Evolutionary conservation across 2,888 invertebrate genomes (phyloP), one percentile per base, ranked within the genome.

Genomic region (Oegoconia quadripuncta): DNA sequence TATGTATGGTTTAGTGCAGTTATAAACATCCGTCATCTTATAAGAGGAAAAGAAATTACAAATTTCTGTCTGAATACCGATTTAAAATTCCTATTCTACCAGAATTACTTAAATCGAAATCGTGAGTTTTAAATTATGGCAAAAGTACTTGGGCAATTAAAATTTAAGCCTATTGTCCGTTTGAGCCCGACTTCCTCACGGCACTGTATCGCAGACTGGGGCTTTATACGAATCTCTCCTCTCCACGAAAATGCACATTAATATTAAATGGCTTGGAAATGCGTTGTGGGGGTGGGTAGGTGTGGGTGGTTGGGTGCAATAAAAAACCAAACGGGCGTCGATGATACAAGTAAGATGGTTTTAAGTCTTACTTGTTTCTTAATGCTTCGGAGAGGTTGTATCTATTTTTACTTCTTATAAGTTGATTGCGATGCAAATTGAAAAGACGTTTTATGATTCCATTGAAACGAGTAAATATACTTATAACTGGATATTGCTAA

Each of bases 231-330:
- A 86, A 86, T 84, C 79, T 78, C 81, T 77, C 71, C 71, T 75
- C 79, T 83, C 80, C 79, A 81, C 84, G 86, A 86, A 88, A 88
- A 87, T 88, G 87, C 88, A 87, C 88, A 88, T 88, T 88, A 88
- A 88, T 88, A 88, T 88, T 88, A 88, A 88, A 88, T 88, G 88
- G 88, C 84, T 86, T 82, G 88, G 88, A 88, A 88, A 87, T 86
- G 86, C 79, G 82, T 83, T 70, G 79, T 73, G 71, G 76, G 68
- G 61, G 59, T 41, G 47, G 46, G 55, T 45, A 35, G 54, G 62
- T 55, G 60, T 64, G 64, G 59, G 63, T 44, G 59, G 69, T 69
- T 54, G 71, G 66, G 50, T 69, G 70, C 75, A 75, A 74, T 78
- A 79, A 83, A 86, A 81, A 80, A 75, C 62, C 59, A 60, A 78